Evolutionary conservation across 2,797 vertebrate genomes (phyloP).

Genomic region (Dromococcyx pavoninus): DNA sequence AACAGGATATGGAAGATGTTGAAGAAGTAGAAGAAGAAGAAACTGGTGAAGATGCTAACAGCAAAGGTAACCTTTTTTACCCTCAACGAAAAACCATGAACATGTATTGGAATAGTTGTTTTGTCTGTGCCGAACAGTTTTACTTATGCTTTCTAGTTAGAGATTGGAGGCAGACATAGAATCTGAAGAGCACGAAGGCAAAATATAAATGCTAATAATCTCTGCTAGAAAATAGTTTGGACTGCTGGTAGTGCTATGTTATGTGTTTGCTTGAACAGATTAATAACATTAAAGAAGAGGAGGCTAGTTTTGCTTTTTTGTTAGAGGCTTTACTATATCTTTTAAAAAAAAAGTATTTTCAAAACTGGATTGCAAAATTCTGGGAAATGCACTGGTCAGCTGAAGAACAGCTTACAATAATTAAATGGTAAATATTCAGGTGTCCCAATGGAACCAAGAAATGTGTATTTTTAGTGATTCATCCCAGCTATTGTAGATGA

Average conservation of each 20-base stretch:
- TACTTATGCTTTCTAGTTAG: not conserved
- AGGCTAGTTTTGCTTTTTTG: not conserved
- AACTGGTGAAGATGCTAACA: slow-evolving; percentile 91
- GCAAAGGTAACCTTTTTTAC: slow-evolving; percentile 84
- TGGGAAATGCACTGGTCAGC: not conserved
- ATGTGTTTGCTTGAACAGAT: not conserved
- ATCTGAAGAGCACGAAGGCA: not conserved
- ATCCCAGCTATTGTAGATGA: not conserved
- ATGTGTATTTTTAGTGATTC: not conserved
- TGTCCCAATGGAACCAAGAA: not conserved
- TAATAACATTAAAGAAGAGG: not conserved
- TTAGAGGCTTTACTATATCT: not conserved
- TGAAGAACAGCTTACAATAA: not conserved
- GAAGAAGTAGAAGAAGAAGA: slow-evolving; percentile 98
- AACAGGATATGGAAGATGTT: slow-evolving; percentile 98
- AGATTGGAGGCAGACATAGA: not conserved
- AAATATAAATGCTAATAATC: not conserved
- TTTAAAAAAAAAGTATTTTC: not conserved
- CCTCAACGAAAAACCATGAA: not conserved
- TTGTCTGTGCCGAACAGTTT: not conserved
- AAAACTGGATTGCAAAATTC: not conserved
- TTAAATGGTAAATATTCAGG: not conserved
- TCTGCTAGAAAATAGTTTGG: not conserved
- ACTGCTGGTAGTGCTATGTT: not conserved
- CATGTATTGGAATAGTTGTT: not conserved